Evolutionary conservation across 2,797 vertebrate genomes (phyloP), one percentile per base, ranked within the genome.

Genomic region (Adelosebastes latens): DNA sequence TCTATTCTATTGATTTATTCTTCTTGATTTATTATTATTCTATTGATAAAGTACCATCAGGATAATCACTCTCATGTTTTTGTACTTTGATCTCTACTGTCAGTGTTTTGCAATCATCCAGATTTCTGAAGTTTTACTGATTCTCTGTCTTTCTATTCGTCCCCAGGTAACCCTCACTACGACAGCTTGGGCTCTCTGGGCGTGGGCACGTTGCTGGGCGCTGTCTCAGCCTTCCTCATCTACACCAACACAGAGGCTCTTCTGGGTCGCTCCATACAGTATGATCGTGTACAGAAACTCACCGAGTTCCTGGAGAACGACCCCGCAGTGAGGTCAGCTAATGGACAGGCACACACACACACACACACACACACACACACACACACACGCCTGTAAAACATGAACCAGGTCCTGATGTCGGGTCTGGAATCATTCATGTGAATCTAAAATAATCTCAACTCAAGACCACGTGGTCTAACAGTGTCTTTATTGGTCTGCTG

Each of bases 181-280:
- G 99, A 99, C 94, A 97, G 97, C 22, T 80, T 99, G 58, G 99
- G 99, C 2, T 99, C 98, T 58, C 92, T 99, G 3, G 97, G 98
- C 18, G 97, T 99, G 60, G 99, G 99, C 77, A 98, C 98, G 0
- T 88, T 99, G 84, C 88, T 99, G 81, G 97, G 98, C 39, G 42
- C 94, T 0, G 98, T 99, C 78, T 99, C 99, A 0, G 96, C 97
- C 2, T 99, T 99, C 94, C 97, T 99, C 11, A 99, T 99, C 94
- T 99, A 99, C 95, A 98, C 97, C 1, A 99, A 99, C 93, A 99
- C 98, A 0, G 97, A 99, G 92, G 98, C 98, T 9, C 96, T 99
- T 62, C 92, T 99, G 85, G 99, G 98, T 20, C 95, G 97, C 63
- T 99, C 99, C 86, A 99, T 99, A 85, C 97, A 98, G 85, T 92